Base-by-base conservation (phyloP, 2,113 vertebrate species). In the Xyliphius kryptos region DNA sequence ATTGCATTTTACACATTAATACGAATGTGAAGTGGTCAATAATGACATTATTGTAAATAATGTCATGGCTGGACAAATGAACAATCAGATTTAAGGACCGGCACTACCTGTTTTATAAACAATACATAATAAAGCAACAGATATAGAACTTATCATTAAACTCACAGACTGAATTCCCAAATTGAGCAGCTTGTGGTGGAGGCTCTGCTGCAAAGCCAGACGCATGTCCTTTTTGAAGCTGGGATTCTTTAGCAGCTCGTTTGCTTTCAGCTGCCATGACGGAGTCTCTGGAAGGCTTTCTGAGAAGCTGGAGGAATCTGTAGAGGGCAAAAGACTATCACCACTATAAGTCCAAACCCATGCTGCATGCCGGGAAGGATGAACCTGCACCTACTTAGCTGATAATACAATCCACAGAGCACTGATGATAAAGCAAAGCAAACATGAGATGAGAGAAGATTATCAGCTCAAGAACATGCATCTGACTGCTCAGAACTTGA, bases 151-250 rank as follows among this genome's bases (percentile, higher is more conserved):
- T 8, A 2, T 2, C 9, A 61, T 11, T 19, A n/a, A 16, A 76
- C 89, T 71, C 85, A 95, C 93, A 46, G 85, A 59, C 65, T 86
- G 82, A 74, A 97, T 80, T 62, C 92, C 92, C 14, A 95, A 75
- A 52, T 65, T 80, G 77, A 91, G 88, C 69, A 98, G 78, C 72
- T 85, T 92, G 17, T 87, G 86, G 1, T 77, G 47, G 20, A 96
- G 66, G 11, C 76, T 74, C 74, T 91, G 84, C 66, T 96, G 91
- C 61, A 96, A 74, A 21, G 88, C 77, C 0, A 68, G 78, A 51
- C 85, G 80, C 36, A 95, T 80, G 55, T 91, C 89, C 67, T 73
- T 89, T 53, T 80, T 88, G 71, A 95, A 75, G 70, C 76, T 83
- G 14, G 87, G 82, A 72, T 87, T 82, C 57, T 52, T 87, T 70